phyloP scores from a whole-genome alignment of 2,113 vertebrate species.

The Arizona elegans region DNA sequence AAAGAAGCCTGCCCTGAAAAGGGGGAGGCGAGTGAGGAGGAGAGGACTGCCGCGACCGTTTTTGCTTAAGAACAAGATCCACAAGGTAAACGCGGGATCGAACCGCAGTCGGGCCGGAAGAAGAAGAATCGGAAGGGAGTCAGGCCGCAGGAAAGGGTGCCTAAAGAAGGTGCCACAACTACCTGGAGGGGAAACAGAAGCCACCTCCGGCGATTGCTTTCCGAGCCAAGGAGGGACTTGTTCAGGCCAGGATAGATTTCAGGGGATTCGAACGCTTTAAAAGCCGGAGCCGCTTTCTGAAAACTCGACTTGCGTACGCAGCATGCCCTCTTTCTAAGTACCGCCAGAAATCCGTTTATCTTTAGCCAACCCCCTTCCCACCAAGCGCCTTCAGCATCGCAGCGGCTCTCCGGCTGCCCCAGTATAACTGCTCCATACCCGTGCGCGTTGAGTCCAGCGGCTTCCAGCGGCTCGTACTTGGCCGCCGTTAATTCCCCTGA shows the following conservation, averaged over 20 bases:
- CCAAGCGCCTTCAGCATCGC: neutral
- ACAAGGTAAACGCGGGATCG: neutral
- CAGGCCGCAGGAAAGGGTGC: neutral
- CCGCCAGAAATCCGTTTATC: neutral
- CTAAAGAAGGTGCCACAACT: neutral
- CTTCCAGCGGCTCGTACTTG: constrained; percentile 13
- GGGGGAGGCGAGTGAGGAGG: neutral
- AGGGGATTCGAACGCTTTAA: neutral
- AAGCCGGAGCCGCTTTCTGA: neutral
- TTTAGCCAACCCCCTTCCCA: neutral
- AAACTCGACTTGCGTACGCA: neutral
- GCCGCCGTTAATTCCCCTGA: constrained; percentile 40
- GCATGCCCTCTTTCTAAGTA: neutral
- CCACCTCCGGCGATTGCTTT: neutral
- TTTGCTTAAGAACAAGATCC: neutral
- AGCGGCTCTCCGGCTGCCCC: neutral
- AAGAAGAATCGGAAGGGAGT: neutral
- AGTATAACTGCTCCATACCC: neutral
- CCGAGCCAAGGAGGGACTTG: neutral
- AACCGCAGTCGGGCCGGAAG: neutral
- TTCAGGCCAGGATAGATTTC: neutral
- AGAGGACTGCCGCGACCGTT: neutral
- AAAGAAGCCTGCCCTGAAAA: neutral
- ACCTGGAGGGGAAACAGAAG: neutral
- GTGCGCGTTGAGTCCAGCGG: neutral